Evolutionary conservation across 2,888 invertebrate genomes (phyloP).

Genomic region (Eupsilia transversa): DNA sequence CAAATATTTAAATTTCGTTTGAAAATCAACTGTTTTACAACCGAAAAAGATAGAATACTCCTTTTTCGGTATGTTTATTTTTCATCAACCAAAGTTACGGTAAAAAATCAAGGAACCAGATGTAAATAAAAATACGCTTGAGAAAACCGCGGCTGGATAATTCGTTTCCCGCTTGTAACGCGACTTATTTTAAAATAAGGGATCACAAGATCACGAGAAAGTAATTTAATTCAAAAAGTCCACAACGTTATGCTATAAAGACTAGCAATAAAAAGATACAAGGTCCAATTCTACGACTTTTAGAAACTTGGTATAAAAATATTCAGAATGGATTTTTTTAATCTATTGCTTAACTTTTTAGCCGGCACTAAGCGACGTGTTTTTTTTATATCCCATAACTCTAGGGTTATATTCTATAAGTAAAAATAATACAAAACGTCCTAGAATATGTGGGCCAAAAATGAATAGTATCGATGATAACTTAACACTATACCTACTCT

Average conservation of each 20-base stretch:
- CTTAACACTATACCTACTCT: too few relatives aligned
- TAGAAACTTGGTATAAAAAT: constrained; percentile 37
- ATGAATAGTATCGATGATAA: too few relatives aligned
- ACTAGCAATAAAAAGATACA: constrained; percentile 57
- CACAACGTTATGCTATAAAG: constrained; percentile 57
- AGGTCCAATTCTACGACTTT: constrained; percentile 47
- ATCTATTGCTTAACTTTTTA: constrained; percentile 3
- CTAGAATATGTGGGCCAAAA: too few relatives aligned
- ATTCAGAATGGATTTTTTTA: constrained; percentile 28
- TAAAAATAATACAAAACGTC: too few relatives aligned
- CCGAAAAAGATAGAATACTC: too few relatives aligned
- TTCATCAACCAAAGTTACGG: constrained; percentile 7
- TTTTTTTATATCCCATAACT: too few relatives aligned
- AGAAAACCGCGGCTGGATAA: constrained; percentile 33
- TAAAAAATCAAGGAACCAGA: not conserved
- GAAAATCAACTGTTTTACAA: not conserved
- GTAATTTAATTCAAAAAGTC: constrained; percentile 64
- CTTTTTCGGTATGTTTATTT: constrained; percentile 14
- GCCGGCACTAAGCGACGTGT: not conserved
- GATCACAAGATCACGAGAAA: constrained; percentile 53
- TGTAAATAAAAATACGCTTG: constrained; percentile 29
- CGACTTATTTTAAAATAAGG: constrained; percentile 51
- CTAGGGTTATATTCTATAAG: too few relatives aligned
- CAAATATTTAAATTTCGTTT: not conserved
- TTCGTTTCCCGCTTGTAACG: constrained; percentile 42